Evolutionary conservation across 2,797 vertebrate species (phyloP).

Genomic region (Squalus acanthias): DNA sequence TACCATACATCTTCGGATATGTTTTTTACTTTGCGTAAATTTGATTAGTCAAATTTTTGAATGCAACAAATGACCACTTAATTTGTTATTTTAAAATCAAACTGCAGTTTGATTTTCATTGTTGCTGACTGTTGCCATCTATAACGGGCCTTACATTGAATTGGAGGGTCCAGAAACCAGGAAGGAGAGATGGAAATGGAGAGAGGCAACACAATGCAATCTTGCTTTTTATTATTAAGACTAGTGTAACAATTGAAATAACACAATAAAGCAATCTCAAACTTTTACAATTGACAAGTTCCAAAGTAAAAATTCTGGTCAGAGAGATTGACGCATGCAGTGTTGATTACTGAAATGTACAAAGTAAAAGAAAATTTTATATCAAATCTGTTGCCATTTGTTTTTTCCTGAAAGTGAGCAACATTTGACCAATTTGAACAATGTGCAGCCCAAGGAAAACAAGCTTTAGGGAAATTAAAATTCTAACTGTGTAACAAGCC

Average conservation of each 20-base stretch:
- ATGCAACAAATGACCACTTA: not conserved
- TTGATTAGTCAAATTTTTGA: not conserved
- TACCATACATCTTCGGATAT: not conserved
- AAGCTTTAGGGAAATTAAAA: not conserved
- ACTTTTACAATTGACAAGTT: not conserved
- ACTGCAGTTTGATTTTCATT: not conserved
- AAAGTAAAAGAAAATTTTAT: not conserved
- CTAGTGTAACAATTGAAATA: not conserved
- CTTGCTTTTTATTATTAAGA: not conserved
- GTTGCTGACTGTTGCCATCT: not conserved
- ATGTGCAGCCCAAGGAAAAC: not conserved
- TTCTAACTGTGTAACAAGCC: not conserved
- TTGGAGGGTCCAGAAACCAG: not conserved
- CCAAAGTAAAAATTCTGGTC: not conserved
- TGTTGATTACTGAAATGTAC: not conserved
- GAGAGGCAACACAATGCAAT: not conserved
- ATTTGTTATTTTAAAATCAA: not conserved
- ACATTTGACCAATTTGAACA: not conserved
- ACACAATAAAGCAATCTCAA: not conserved
- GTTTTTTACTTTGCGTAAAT: not conserved
- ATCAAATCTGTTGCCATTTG: not conserved
- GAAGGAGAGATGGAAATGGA: not conserved
- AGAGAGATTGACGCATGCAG: not conserved
- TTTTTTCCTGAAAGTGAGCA: not conserved
- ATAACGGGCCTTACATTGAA: not conserved